Conservation (phyloP, 2,797 vertebrate genomes). For the Peromyscus attwateri region DNA sequence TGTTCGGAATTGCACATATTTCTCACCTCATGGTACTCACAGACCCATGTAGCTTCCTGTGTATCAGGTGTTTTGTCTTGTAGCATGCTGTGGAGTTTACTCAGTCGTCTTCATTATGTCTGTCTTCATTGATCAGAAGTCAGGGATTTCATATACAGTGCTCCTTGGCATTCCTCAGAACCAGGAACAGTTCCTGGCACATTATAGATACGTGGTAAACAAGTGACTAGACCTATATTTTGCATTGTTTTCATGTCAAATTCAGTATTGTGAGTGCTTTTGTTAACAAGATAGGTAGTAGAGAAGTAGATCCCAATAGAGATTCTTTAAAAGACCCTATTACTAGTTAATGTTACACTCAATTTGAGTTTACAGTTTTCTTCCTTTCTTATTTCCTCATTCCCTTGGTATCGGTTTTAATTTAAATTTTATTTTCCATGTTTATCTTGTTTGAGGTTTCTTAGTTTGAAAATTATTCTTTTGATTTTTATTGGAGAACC, state of each 20-base stretch:
- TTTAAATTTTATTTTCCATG: neutral
- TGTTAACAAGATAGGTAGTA: neutral
- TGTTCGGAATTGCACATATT: neutral
- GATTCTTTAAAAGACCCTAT: neutral
- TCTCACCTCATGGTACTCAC: neutral
- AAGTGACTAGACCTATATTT: neutral
- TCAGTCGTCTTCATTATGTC: neutral
- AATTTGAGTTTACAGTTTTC: conserved; percentile 33
- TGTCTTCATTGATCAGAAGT: neutral
- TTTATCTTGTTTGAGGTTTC: conserved; percentile 33
- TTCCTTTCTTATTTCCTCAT: neutral
- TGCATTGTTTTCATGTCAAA: neutral
- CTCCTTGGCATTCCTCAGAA: neutral
- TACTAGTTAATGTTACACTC: neutral
- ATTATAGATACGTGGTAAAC: neutral
- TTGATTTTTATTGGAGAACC: neutral
- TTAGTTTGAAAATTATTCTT: conserved; percentile 8
- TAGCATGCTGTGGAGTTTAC: neutral
- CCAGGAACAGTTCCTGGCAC: neutral
- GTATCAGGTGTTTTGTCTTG: neutral
- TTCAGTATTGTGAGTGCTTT: neutral
- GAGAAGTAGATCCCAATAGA: neutral
- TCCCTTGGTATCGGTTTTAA: neutral
- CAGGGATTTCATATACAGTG: neutral
- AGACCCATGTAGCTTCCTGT: neutral